Evolutionary conservation across 2,113 vertebrate species (phyloP), one percentile per base, ranked within the genome.

Genomic region (Poecilia latipinna): DNA sequence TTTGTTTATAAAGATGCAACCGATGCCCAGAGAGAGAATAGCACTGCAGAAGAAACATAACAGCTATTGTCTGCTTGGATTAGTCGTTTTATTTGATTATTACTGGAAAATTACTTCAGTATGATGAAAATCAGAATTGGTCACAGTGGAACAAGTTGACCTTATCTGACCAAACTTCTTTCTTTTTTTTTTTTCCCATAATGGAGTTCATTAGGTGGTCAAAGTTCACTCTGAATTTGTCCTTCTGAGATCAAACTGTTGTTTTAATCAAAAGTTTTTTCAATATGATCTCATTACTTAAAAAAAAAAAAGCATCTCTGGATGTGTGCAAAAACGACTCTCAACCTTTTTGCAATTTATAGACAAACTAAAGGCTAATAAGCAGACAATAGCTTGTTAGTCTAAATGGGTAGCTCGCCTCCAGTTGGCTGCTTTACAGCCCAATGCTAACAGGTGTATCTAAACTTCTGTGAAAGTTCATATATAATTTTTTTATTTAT

Each of bases 61-160:
- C 8, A 5, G 13, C 42, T 24, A 2, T n/a, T 69, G 48, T 13
- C 31, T 54, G 33, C 37, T 42, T 71, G 29, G 57, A 61, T 35
- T 12, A 24, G 12, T 35, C 29, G 4, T 29, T 69, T 69, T 12
- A 69, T 69, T 54, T 33, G 48, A 57, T 57, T 71, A 39, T 54
- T 65, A 51, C 42, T 64, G 71, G 19, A 65, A 32, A 48, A 19
- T 24, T 35, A 72, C 44, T 62, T 29, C 35, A 8, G 65, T 29
- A 57, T 39, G 65, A 71, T 71, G 31, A 74, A 68, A 71, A 57
- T 72, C 35, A 42, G 72, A 66, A 24, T 24, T 51, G 37, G 39
- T 44, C 57, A 26, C n/a, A 32, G 61, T 65, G 44, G 61, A 61
- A 70, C 31, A 31, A 70, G 48, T 61, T 24, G 17, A 64, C 63